These are phyloP conservation scores for Hystrix brachyura DNA, from an alignment of 2,113 vertebrate species.

Conservation along the genomic window DNA sequence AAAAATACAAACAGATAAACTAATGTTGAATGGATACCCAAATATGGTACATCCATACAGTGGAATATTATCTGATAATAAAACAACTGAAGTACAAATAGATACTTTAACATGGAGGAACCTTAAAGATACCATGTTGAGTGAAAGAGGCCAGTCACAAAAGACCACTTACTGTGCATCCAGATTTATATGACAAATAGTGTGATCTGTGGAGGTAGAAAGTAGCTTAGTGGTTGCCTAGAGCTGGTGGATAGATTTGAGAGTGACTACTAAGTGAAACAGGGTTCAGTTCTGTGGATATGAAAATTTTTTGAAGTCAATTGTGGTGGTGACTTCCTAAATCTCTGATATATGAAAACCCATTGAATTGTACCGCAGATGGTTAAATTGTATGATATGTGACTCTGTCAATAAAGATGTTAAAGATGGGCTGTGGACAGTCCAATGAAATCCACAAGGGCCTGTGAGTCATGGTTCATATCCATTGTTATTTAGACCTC, in stretches of 20 bases:
- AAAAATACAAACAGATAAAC: background rate
- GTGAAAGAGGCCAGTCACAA: background rate
- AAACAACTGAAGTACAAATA: slow-evolving; percentile 16
- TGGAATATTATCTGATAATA: background rate
- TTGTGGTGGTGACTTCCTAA: background rate
- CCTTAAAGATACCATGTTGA: background rate
- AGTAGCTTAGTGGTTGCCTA: background rate
- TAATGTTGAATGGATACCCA: background rate
- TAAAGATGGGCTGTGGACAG: background rate
- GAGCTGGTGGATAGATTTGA: background rate
- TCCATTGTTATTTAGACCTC: background rate
- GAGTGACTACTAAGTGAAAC: background rate
- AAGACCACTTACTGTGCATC: background rate
- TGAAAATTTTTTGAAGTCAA: slow-evolving; percentile 16
- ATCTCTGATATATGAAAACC: background rate
- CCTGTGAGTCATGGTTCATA: background rate
- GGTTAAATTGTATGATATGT: background rate
- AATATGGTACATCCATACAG: background rate
- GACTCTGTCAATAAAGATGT: slow-evolving; percentile 1
- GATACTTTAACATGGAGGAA: background rate
- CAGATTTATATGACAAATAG: background rate
- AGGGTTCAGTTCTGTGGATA: background rate
- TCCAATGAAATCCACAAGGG: background rate
- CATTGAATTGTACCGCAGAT: slow-evolving; percentile 9
- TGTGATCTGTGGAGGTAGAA: background rate